Conservation (phyloP, 2,888 invertebrate genomes). For the Vanessa cardui region DNA sequence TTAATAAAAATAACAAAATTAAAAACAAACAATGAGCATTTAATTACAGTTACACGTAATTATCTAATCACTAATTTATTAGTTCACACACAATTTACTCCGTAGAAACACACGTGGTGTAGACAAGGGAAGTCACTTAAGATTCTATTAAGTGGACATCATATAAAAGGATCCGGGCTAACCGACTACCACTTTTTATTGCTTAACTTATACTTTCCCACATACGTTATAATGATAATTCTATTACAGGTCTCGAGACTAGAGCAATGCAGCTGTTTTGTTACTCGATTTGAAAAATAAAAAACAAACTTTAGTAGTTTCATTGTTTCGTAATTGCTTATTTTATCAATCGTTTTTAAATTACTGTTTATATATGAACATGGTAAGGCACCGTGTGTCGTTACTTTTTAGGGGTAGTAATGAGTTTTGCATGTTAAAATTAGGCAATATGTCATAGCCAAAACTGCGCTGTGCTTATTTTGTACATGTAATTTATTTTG, state of each 20-base stretch:
- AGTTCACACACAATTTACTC: conserved; percentile 37
- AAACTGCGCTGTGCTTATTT: too few relatives aligned
- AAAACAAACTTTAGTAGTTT: background rate
- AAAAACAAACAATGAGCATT: background rate
- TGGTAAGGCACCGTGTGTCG: too few relatives aligned
- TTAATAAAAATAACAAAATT: background rate
- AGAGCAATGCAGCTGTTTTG: conserved; percentile 9
- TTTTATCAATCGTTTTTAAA: too few relatives aligned
- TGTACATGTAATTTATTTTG: too few relatives aligned
- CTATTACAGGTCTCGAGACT: background rate
- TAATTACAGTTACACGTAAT: background rate
- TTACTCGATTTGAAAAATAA: background rate
- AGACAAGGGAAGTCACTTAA: conserved; percentile 71
- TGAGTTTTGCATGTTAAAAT: too few relatives aligned
- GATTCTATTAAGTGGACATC: conserved; percentile 49
- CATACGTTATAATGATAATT: conserved; percentile 32
- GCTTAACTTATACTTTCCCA: conserved; percentile 39
- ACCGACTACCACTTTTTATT: conserved; percentile 54
- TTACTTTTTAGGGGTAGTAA: too few relatives aligned
- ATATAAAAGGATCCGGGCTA: conserved; percentile 75
- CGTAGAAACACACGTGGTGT: conserved; percentile 57
- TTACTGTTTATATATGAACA: too few relatives aligned
- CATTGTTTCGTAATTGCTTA: too few relatives aligned
- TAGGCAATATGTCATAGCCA: too few relatives aligned
- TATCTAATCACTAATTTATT: conserved; percentile 40